Evolutionary conservation across 2,888 invertebrate genomes (phyloP).

Genomic region (Cheilosia impressa): DNA sequence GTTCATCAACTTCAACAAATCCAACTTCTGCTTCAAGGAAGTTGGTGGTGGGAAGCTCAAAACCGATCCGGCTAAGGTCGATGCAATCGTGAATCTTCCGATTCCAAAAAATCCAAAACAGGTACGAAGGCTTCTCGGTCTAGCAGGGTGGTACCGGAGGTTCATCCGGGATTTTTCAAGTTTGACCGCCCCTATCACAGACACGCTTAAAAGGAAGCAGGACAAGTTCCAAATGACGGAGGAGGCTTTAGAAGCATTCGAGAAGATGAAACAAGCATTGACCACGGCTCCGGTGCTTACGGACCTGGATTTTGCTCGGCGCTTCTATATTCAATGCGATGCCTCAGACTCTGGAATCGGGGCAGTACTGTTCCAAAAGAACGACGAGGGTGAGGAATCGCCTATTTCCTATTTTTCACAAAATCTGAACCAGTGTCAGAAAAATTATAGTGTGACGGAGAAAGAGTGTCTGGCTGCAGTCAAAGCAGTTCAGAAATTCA

Average conservation of each 20-base stretch:
- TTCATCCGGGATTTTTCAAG: conserved; percentile 55
- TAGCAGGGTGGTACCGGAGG: conserved; percentile 65
- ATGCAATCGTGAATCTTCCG: conserved; percentile 49
- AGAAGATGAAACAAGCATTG: too few relatives aligned
- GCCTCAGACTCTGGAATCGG: conserved; percentile 50
- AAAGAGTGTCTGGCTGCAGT: conserved; percentile 46
- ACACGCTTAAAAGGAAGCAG: too few relatives aligned
- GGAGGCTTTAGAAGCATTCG: too few relatives aligned
- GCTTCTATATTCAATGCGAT: conserved; percentile 68
- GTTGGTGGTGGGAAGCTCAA: conserved; percentile 23
- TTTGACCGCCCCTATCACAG: conserved; percentile 40
- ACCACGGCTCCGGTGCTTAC: too few relatives aligned
- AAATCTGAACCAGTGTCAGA: conserved; percentile 58
- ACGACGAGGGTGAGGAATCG: conserved; percentile 37
- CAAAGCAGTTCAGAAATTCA: conserved; percentile 37
- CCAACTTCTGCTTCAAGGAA: conserved; percentile 49
- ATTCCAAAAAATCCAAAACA: conserved; percentile 35
- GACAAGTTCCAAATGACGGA: too few relatives aligned
- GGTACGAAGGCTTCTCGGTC: conserved; percentile 62
- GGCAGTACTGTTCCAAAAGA: conserved; percentile 43
- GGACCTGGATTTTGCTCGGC: too few relatives aligned
- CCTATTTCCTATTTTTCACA: conserved; percentile 47
- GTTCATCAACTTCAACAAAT: conserved; percentile 42
- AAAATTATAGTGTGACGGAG: conserved; percentile 18
- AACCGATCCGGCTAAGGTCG: conserved; percentile 56